phyloP scores from a whole-genome alignment of 2,113 vertebrate species.

The Mesocricetus auratus region DNA sequence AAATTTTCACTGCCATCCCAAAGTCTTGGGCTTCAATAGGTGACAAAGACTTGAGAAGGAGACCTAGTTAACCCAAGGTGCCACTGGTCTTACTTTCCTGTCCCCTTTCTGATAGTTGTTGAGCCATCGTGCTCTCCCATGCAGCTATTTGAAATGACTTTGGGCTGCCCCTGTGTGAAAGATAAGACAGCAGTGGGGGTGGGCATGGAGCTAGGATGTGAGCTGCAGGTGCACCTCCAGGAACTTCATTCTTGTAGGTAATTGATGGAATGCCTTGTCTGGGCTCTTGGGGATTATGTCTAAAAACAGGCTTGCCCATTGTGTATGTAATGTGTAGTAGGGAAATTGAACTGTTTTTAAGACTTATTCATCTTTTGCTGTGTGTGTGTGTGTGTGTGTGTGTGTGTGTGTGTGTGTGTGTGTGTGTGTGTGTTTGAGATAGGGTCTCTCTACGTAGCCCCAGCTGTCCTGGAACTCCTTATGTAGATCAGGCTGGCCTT shows the following conservation, averaged over 20 bases:
- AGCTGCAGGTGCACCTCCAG: neutral
- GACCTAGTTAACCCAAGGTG: neutral
- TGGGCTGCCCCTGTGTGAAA: neutral
- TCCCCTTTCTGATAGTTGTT: neutral
- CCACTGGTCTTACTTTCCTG: neutral
- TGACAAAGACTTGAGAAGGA: neutral
- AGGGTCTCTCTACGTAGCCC: neutral
- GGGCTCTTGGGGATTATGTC: conserved; percentile 41
- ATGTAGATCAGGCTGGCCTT: neutral
- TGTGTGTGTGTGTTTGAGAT: neutral
- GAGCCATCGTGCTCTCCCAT: neutral
- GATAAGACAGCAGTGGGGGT: neutral
- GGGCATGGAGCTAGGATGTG: too few relatives aligned
- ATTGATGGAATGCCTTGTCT: neutral
- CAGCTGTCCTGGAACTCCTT: neutral
- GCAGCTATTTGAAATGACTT: neutral
- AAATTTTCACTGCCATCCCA: neutral
- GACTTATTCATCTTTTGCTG: neutral
- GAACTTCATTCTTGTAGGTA: neutral
- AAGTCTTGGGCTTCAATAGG: neutral
- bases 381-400: neutral
- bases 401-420: neutral
- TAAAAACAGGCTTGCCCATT: conserved; percentile 44
- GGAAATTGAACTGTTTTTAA: neutral
- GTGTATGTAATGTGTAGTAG: neutral